These are phyloP conservation scores for Arctia plantaginis DNA, from an alignment of 2,888 invertebrate genomes.

Conservation along the genomic window DNA sequence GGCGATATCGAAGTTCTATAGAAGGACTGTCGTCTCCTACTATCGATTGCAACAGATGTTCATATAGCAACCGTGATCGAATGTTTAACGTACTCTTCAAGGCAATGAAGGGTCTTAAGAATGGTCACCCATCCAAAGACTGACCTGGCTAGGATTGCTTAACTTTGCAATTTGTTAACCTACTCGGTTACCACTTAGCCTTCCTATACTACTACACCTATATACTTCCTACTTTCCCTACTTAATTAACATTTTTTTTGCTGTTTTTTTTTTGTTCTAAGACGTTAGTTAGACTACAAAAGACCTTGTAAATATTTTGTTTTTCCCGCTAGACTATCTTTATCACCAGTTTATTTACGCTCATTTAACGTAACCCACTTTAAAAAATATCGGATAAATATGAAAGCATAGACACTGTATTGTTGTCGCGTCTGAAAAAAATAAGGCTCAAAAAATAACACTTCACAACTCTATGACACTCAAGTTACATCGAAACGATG, in stretches of 20 bases:
- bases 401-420: not conserved
- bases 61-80: too few relatives aligned
- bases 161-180: too few relatives aligned
- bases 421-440: constrained; percentile 5
- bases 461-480: constrained; percentile 18
- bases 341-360: not conserved
- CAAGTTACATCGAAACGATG: constrained; percentile 29
- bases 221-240: too few relatives aligned
- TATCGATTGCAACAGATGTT: too few relatives aligned
- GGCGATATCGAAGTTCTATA: too few relatives aligned
- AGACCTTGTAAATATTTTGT: not conserved
- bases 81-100: too few relatives aligned
- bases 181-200: too few relatives aligned
- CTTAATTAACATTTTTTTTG: not conserved
- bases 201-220: too few relatives aligned
- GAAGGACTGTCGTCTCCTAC: too few relatives aligned
- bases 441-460: constrained; percentile 9
- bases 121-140: too few relatives aligned
- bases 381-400: constrained; percentile 3
- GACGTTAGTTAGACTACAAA: not conserved
- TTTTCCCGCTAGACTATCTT: not conserved
- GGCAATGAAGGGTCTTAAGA: too few relatives aligned
- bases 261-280: not conserved
- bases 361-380: not conserved
- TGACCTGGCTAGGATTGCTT: too few relatives aligned